Evolutionary conservation across 2,888 invertebrate genomes (phyloP).

Genomic region (Drosophila atripex): DNA sequence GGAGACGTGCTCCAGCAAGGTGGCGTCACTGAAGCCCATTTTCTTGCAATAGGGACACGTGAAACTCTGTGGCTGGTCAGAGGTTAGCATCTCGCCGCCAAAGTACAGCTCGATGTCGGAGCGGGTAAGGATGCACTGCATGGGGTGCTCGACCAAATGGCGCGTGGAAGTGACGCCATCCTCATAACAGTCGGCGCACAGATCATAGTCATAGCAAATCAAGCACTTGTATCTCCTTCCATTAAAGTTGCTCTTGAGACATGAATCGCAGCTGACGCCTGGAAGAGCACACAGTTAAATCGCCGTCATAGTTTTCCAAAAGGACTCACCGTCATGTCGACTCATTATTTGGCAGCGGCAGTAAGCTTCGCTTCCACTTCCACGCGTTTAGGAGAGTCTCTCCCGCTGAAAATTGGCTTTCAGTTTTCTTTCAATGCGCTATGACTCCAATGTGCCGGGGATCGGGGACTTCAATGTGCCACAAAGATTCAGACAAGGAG

Average conservation of each 20-base stretch:
- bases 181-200: constrained; percentile 98
- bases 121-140: constrained; percentile 99
- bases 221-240: constrained; percentile 99
- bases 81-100: constrained; percentile 95
- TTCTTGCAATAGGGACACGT: constrained; percentile 99
- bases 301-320: not conserved
- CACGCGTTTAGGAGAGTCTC: constrained; percentile 53
- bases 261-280: constrained; percentile 99
- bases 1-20: constrained; percentile 95
- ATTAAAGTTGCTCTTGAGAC: constrained; percentile 98
- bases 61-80: constrained; percentile 97
- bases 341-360: constrained; percentile 87
- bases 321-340: constrained; percentile 94
- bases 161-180: constrained; percentile 95
- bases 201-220: constrained; percentile 99
- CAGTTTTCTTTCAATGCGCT: constrained; percentile 3
- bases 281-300: not conserved
- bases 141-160: constrained; percentile 98
- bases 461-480: not conserved
- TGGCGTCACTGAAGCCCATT: constrained; percentile 97
- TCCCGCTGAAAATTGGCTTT: constrained; percentile 33
- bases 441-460: constrained; percentile 12
- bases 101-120: constrained; percentile 98
- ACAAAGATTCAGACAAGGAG: constrained; percentile 15
- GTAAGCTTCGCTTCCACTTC: constrained; percentile 48